phyloP scores from a whole-genome alignment of 2,113 vertebrate species.

The Ceyx cyanopectus region DNA sequence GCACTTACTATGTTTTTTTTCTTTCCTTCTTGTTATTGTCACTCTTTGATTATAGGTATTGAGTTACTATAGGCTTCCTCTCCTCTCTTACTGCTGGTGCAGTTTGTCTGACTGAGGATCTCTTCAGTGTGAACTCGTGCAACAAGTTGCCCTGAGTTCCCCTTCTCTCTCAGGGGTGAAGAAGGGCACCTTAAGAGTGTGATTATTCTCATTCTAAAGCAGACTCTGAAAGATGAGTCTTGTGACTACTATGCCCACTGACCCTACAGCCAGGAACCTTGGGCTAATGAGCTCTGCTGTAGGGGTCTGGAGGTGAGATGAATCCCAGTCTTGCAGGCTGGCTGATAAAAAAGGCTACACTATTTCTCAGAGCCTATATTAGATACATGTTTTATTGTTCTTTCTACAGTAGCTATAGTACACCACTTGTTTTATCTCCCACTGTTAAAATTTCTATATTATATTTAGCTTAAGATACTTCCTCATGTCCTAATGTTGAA shows the following conservation, averaged over 20 bases:
- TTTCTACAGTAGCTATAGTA: not conserved
- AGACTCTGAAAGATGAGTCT: not conserved
- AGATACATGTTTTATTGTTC: not conserved
- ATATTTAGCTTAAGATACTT: not conserved
- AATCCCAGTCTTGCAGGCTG: not conserved
- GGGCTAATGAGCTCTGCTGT: not conserved
- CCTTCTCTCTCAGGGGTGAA: not conserved
- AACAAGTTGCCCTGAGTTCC: not conserved
- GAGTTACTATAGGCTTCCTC: not conserved
- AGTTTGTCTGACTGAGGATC: not conserved
- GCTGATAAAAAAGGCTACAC: not conserved
- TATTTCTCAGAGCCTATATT: not conserved
- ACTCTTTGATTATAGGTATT: not conserved
- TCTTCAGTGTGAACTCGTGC: not conserved
- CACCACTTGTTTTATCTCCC: not conserved
- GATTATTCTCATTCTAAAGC: not conserved
- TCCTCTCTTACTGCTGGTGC: not conserved
- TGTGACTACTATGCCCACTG: not conserved
- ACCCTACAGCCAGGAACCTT: not conserved
- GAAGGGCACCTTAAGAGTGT: not conserved
- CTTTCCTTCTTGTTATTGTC: not conserved
- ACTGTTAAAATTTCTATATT: not conserved
- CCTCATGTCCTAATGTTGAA: not conserved
- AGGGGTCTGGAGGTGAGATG: not conserved
- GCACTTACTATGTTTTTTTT: not conserved